Percentiles rank a stretch among this genome's conserved stretches.
These are phyloP conservation scores for Umimayanthus kanabou DNA, from an alignment of 92 coral and sea anemone genomes.

Conservation along the genomic window DNA sequence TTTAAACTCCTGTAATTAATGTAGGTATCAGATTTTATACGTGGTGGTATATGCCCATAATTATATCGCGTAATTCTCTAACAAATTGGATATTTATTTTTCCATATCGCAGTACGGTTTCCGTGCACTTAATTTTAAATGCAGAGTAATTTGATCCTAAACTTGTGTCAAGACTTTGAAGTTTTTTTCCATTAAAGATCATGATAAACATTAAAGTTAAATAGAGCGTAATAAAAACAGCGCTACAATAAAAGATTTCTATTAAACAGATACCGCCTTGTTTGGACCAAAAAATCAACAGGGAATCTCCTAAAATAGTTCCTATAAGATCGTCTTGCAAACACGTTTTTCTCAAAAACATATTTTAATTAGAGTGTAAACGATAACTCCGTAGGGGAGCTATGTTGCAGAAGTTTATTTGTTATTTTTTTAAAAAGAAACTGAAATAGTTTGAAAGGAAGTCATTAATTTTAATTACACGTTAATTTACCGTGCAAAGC, in stretches of 20 bases:
- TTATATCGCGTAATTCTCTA: slow-evolving; percentile 32
- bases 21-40: slow-evolving; percentile 20
- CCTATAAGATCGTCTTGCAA: neutral
- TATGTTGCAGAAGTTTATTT: slow-evolving; percentile 42
- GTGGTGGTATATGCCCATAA: neutral
- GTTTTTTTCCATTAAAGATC: slow-evolving; percentile 2
- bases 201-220: neutral
- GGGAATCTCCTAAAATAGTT: neutral
- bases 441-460: slow-evolving; percentile 31
- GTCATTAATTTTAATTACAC: slow-evolving; percentile 47
- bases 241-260: neutral
- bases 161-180: neutral
- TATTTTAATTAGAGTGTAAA: slow-evolving; percentile 29
- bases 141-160: slow-evolving; percentile 31
- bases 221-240: neutral
- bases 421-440: slow-evolving; percentile 16
- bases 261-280: neutral
- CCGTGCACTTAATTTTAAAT: slow-evolving; percentile 17
- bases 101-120: neutral
- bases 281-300: neutral
- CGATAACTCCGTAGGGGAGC: slow-evolving; percentile 5
- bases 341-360: neutral
- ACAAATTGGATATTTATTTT: slow-evolving; percentile 28
- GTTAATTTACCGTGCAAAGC: slow-evolving; percentile 35
- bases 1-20: neutral